These are phyloP conservation scores for Hymenopus coronatus DNA, from an alignment of 2,888 invertebrate species.

Conservation along the genomic window DNA sequence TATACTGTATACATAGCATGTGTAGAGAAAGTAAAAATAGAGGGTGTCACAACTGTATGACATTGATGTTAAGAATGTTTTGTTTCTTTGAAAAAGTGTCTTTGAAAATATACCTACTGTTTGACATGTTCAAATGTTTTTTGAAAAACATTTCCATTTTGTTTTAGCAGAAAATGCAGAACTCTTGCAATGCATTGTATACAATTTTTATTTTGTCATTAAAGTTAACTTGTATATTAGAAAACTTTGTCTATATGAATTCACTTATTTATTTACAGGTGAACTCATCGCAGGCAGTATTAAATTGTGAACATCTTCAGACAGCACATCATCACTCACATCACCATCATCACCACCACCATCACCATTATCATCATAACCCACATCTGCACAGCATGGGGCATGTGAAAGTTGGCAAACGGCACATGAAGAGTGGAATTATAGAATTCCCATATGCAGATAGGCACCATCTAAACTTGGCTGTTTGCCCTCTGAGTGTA, in stretches of 20 bases:
- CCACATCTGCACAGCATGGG: conserved; percentile 27
- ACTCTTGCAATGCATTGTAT: too few relatives aligned
- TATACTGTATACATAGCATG: too few relatives aligned
- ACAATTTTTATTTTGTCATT: too few relatives aligned
- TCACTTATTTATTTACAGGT: not conserved
- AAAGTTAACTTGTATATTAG: too few relatives aligned
- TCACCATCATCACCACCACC: conserved; percentile 52
- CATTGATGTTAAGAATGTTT: too few relatives aligned
- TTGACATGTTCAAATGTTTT: too few relatives aligned
- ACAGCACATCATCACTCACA: conserved; percentile 52
- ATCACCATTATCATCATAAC: conserved; percentile 39
- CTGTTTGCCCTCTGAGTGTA: not conserved
- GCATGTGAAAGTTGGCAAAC: conserved; percentile 22
- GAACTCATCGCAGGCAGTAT: conserved; percentile 78
- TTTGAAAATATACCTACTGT: too few relatives aligned
- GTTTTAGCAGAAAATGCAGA: too few relatives aligned
- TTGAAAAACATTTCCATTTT: too few relatives aligned
- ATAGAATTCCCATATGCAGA: conserved; percentile 41
- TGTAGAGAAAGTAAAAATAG: too few relatives aligned
- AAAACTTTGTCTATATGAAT: conserved; percentile 45
- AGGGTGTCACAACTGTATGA: too few relatives aligned
- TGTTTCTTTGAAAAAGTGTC: too few relatives aligned
- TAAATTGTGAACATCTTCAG: conserved; percentile 66
- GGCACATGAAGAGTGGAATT: conserved; percentile 21
- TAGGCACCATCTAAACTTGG: conserved; percentile 41